Evolutionary conservation across 1,140 invertebrate species (phyloP).

Genomic region (Bombus soroeensis): DNA sequence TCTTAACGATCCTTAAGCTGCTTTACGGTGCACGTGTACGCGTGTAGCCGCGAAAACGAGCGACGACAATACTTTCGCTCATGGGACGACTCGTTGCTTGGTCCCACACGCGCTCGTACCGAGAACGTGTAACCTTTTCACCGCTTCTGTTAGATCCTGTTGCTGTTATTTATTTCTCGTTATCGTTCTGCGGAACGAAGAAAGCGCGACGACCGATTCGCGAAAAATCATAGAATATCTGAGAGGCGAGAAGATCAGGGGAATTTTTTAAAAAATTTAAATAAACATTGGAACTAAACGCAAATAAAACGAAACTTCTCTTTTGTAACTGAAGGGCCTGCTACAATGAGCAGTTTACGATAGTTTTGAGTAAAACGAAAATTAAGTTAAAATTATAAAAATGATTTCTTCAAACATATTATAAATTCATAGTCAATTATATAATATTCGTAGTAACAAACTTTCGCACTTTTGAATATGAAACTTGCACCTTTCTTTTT

Average conservation of each 20-base stretch:
- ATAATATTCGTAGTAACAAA: no score
- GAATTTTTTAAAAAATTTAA: background rate
- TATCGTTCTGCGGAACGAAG: no score
- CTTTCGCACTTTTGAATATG: no score
- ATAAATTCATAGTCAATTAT: no score
- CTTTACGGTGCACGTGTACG: background rate
- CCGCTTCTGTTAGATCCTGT: slow-evolving; percentile 36
- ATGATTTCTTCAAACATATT: no score
- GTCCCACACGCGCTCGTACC: background rate
- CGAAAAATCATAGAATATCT: background rate
- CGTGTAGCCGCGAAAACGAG: slow-evolving; percentile 31
- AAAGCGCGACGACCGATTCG: background rate
- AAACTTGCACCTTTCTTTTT: no score
- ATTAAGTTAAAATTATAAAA: no score
- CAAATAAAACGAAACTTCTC: background rate
- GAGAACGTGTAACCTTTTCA: slow-evolving; percentile 32
- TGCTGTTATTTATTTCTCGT: slow-evolving; percentile 26
- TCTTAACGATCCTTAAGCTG: slow-evolving; percentile 47
- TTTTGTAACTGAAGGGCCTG: no score
- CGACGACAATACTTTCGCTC: slow-evolving; percentile 39
- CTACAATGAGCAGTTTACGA: no score
- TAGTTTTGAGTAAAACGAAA: no score
- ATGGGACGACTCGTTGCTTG: slow-evolving; percentile 29
- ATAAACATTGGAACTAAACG: no score
- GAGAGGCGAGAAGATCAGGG: no score